Evolutionary conservation across 1,140 invertebrate genomes (phyloP), one percentile per base, ranked within the genome.

Genomic region (Drosophila arawakana): DNA sequence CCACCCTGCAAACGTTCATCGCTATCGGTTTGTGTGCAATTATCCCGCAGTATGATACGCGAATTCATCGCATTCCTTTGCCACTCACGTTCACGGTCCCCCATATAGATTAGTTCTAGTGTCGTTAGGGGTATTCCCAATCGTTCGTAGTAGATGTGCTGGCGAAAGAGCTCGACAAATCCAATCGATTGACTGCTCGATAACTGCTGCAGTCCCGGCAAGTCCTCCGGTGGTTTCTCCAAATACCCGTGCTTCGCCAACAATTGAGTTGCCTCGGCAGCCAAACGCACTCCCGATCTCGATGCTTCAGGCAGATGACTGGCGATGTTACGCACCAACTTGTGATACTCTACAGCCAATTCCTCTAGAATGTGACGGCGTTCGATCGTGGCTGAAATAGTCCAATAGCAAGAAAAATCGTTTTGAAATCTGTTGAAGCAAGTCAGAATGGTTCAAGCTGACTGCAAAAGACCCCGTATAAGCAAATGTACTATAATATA

Each of bases 161-260:
- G 59, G 3, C 73, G 59, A 11, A 37, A 73, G 0, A 81, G 46
- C 8, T 80, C 41, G 6, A 81, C 55, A 41, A 81, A 80, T 1
- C 63, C 39, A 13, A 80, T 60, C 5, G 30, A 6, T 1, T 11
- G 11, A n/a, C 6, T 18, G 9, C 13, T 35, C 5, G 41, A 7
- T 4, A n/a, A 21, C 5, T 47, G 43, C 8, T 44, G 10, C 37
- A 44, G 7, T 7, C 3, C 18, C 18, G 35, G 35, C 34, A 34
- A 37, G 18, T 55, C 44, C n/a, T 13, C 11, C 15, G 43, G 39
- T n/a, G 25, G 11, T 11, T 6, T 35, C n/a, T 15, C 30, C 1
- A 11, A 25, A 7, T 34, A n/a, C 8, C 50, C 15, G 3, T 35
- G 44, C 1, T 13, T 1, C 0, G 11, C 5, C 5, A 59, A 7